These are phyloP conservation scores for Drosophila parthenogenetica DNA, from an alignment of 2,888 invertebrate genomes.

Conservation along the genomic window DNA sequence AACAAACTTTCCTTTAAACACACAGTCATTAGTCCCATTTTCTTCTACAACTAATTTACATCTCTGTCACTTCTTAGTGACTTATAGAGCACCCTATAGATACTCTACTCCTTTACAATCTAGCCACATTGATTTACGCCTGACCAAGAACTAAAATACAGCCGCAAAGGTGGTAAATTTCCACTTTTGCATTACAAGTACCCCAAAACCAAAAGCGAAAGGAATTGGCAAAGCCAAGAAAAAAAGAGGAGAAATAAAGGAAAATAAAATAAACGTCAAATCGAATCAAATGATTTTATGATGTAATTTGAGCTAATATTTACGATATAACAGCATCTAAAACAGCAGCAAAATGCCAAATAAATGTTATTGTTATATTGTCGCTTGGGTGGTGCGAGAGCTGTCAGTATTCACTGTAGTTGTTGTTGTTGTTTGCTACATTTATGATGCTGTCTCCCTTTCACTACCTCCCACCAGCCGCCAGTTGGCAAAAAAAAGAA, in stretches of 20 bases:
- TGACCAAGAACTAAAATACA: conserved; percentile 4
- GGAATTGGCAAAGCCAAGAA: not conserved
- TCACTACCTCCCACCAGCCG: not conserved
- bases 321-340: conserved; percentile 85
- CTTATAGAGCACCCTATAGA: conserved; percentile 1
- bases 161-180: conserved; percentile 60
- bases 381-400: conserved; percentile 78
- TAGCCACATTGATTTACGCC: conserved; percentile 39
- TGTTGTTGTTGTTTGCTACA: conserved; percentile 41
- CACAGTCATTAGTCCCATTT: not conserved
- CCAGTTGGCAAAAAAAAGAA: conserved; percentile 22
- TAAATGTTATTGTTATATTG: conserved; percentile 84
- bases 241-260: conserved; percentile 23
- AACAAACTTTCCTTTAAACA: not conserved
- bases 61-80: not conserved
- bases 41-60: not conserved
- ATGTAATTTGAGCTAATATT: conserved; percentile 85
- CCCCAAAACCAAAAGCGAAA: conserved; percentile 29
- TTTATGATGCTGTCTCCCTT: conserved; percentile 64
- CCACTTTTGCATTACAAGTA: conserved; percentile 3
- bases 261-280: conserved; percentile 84
- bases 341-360: conserved; percentile 83
- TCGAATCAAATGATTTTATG: conserved; percentile 85
- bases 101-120: not conserved
- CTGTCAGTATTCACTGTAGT: conserved; percentile 17